Conservation (phyloP, 2,113 vertebrate genomes). For the Tapirus terrestris region DNA sequence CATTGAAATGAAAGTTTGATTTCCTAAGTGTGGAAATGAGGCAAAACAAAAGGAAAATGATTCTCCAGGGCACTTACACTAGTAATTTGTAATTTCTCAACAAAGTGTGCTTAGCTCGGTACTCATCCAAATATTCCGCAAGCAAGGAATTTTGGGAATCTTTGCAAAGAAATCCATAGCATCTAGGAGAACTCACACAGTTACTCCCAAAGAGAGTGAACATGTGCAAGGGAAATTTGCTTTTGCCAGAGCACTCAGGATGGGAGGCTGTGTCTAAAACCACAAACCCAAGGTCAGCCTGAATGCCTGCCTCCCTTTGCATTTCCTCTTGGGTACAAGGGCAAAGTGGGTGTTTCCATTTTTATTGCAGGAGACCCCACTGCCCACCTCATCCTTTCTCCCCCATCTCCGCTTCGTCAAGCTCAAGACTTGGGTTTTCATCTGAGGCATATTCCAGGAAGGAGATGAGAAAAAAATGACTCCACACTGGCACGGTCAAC, state of each 20-base stretch:
- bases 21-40: constrained; percentile 79
- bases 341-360: constrained; percentile 59
- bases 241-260: constrained; percentile 36
- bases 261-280: not conserved
- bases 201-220: not conserved
- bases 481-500: not conserved
- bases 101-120: constrained; percentile 25
- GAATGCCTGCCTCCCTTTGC: not conserved
- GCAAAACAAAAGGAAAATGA: constrained; percentile 81
- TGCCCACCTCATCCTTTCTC: not conserved
- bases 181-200: not conserved
- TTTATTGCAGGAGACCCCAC: not conserved
- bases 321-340: constrained; percentile 64
- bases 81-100: constrained; percentile 81
- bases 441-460: constrained; percentile 25
- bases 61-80: constrained; percentile 75
- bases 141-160: constrained; percentile 62
- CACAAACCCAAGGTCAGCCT: constrained; percentile 57
- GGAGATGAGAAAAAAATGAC: constrained; percentile 25
- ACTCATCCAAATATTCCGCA: constrained; percentile 39
- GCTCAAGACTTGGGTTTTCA: not conserved
- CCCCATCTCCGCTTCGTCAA: not conserved
- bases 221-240: constrained; percentile 56
- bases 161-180: constrained; percentile 2
- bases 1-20: constrained; percentile 81